Percentiles rank a stretch among this genome's conserved stretches.
phyloP scores from a whole-genome alignment of 2,113 vertebrate genomes.

The Cochlearius cochlearius region DNA sequence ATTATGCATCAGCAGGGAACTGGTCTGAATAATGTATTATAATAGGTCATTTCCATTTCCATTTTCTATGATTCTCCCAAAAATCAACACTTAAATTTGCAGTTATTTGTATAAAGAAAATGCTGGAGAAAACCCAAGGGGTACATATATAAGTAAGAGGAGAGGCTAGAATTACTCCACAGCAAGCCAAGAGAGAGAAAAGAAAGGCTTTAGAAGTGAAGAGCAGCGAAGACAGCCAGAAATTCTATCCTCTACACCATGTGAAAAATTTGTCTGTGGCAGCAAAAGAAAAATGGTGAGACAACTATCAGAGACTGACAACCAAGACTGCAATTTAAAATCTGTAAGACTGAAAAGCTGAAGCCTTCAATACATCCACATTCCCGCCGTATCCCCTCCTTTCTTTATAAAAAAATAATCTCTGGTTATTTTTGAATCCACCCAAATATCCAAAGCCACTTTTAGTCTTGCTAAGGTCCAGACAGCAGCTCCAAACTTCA shows the following conservation, averaged over 20 bases:
- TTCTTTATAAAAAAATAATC: not conserved
- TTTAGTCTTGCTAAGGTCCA: not conserved
- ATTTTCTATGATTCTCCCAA: conserved; percentile 56
- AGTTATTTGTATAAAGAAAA: conserved; percentile 63
- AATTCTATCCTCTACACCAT: not conserved
- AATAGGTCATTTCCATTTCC: conserved; percentile 64
- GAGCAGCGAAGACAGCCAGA: not conserved
- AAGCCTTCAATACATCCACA: not conserved
- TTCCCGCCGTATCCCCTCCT: too few relatives aligned
- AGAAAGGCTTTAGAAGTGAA: not conserved
- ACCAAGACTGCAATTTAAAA: not conserved
- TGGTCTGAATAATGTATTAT: conserved; percentile 55
- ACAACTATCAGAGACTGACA: not conserved
- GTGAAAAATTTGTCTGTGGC: conserved; percentile 20
- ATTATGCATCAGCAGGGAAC: conserved; percentile 57
- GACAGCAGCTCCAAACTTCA: not conserved
- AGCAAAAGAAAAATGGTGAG: conserved; percentile 10
- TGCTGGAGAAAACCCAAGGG: conserved; percentile 45
- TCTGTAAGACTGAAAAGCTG: not conserved
- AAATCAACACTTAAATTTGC: conserved; percentile 65
- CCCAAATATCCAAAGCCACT: not conserved
- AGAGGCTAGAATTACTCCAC: conserved; percentile 43
- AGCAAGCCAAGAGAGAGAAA: conserved; percentile 38
- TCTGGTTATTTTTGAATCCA: not conserved
- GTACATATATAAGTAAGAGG: conserved; percentile 39